A percentile compares a stretch with the other conserved stretches of the same genome.
Evolutionary conservation across 2,797 vertebrate genomes (phyloP).

Genomic region (Salmo trutta): DNA sequence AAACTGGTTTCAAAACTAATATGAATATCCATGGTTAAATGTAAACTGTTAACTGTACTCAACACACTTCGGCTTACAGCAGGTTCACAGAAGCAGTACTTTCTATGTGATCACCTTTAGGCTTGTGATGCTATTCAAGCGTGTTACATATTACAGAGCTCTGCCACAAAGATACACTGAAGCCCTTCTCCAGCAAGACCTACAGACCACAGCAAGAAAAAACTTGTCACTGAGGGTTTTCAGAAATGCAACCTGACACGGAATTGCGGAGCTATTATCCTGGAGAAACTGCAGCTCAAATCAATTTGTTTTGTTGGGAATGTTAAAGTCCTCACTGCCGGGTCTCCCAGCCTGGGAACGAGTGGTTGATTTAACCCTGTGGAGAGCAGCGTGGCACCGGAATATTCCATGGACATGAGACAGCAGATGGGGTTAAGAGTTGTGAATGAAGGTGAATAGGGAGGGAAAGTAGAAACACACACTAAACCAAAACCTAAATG

Average conservation of each 20-base stretch:
- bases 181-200: slow-evolving; percentile 32
- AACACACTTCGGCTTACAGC: slow-evolving; percentile 45
- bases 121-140: background rate
- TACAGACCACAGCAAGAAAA: slow-evolving; percentile 23
- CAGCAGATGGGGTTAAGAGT: background rate
- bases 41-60: slow-evolving; percentile 38
- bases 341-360: slow-evolving; percentile 20
- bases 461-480: background rate
- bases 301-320: slow-evolving; percentile 56
- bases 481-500: background rate
- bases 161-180: slow-evolving; percentile 41
- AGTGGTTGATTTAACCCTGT: slow-evolving; percentile 26
- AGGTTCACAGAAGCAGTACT: slow-evolving; percentile 16
- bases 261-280: slow-evolving; percentile 58
- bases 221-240: slow-evolving; percentile 50
- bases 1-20: background rate
- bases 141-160: slow-evolving; percentile 26
- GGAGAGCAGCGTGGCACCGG: slow-evolving; percentile 35
- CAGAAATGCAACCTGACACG: slow-evolving; percentile 37
- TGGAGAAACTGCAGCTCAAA: slow-evolving; percentile 48
- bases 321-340: slow-evolving; percentile 34
- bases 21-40: background rate
- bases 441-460: background rate
- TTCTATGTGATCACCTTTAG: background rate
- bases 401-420: slow-evolving; percentile 19